Conservation (phyloP, 2,113 vertebrate species). For the Gila orcuttii region DNA sequence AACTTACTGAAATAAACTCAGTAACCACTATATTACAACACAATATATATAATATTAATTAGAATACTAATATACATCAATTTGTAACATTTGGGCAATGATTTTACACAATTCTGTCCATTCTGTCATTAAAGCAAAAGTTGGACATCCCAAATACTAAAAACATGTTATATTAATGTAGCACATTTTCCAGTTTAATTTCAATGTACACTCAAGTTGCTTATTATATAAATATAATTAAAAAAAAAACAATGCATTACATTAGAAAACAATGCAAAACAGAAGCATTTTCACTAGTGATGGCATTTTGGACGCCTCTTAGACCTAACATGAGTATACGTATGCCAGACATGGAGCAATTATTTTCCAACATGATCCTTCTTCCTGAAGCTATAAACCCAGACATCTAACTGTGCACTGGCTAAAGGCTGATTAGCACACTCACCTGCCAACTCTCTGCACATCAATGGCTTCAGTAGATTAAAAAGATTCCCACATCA, state of each 20-base stretch:
- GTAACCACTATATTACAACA: too few species aligned
- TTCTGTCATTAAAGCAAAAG: too few species aligned
- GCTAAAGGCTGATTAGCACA: constrained; percentile 49
- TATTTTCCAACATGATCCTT: not conserved
- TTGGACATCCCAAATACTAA: too few species aligned
- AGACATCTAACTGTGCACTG: constrained; percentile 34
- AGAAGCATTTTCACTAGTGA: not conserved
- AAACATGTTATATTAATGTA: not conserved
- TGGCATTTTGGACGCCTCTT: not conserved
- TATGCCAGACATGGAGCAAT: not conserved
- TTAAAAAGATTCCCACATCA: constrained; percentile 44
- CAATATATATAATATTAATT: too few species aligned
- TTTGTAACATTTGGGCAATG: too few species aligned
- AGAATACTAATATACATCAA: too few species aligned
- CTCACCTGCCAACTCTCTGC: constrained; percentile 45
- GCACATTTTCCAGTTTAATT: not conserved
- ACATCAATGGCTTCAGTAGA: constrained; percentile 49
- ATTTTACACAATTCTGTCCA: too few species aligned
- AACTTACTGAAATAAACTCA: too few species aligned
- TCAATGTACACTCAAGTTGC: not conserved
- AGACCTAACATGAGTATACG: not conserved
- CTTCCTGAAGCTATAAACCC: not conserved
- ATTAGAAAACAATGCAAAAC: not conserved
- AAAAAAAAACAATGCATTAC: not conserved
- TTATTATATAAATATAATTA: not conserved